Conservation (phyloP, 2,888 invertebrate species). For the Melanotus villosus region DNA sequence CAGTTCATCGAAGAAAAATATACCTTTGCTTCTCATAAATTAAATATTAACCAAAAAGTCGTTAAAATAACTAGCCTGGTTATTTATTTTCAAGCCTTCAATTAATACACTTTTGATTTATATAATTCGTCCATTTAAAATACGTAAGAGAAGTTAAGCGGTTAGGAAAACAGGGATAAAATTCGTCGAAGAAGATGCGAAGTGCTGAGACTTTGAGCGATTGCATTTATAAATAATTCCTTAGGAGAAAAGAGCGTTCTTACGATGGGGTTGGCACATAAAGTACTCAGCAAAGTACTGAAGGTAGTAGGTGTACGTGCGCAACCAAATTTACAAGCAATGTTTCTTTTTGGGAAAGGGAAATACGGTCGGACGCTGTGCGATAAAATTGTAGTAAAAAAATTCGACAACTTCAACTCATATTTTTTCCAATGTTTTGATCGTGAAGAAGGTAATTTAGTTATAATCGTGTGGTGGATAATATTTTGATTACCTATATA, state of each 20-base stretch:
- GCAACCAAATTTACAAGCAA: background rate
- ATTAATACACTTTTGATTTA: background rate
- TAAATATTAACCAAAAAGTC: background rate
- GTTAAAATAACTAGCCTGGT: background rate
- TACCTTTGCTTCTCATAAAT: background rate
- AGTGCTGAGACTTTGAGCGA: conserved; percentile 7
- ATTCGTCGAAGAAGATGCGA: background rate
- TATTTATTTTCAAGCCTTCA: background rate
- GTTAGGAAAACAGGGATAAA: background rate
- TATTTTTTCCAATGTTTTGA: no score
- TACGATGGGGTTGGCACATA: background rate
- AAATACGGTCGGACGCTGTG: no score
- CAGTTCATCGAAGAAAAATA: background rate
- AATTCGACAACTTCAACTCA: no score
- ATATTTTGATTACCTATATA: no score
- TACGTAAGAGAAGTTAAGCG: background rate
- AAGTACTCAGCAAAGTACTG: background rate
- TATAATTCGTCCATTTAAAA: background rate
- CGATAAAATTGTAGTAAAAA: no score
- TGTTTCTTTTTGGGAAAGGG: no score
- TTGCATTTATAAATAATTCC: conserved; percentile 15
- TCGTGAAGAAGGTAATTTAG: no score
- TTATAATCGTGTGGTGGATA: no score
- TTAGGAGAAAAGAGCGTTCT: background rate
- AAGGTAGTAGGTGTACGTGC: background rate